Evolutionary conservation across 2,888 invertebrate species (phyloP), one percentile per base, ranked within the genome.

Genomic region (Heliconius charithonia): DNA sequence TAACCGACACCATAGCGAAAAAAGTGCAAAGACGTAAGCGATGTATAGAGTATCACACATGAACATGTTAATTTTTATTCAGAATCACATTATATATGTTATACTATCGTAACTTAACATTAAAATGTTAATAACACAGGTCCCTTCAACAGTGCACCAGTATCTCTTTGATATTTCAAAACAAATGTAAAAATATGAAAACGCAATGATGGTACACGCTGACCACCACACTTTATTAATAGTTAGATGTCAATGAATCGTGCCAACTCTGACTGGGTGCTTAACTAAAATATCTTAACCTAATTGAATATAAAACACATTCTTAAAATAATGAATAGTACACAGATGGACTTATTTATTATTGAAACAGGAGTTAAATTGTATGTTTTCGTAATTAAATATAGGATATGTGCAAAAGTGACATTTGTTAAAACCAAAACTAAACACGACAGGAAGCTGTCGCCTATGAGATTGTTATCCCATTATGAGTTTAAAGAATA

Each of bases 251-350:
- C 91, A 90, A 90, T 89, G 90, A 84, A 86, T 89, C 90, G 92
- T 92, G 93, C 93, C 93, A 92, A 91, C 88, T 88, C 86, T 86
- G 85, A 85, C 81, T 84, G 83, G 86, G 67, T 78, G 80, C 77
- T 88, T 89, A 90, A 90, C 90, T 83, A 85, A 87, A 89, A 88
- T 88, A 89, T 88, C 86, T 84, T 90, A 89, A 89, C 90, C 89
- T 85, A 84, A 77, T 77, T 79, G 76, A 72, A 79, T 69, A 9
- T 78, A 75, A 51, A 75, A 51, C 62, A 51, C 41, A 76, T 74
- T 76, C 76, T 77, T n/a, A 80, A 16, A 56, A 45, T 59, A 56
- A 67, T 69, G 4, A 22, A 27, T 51, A 66, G 37, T 59, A 78
- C 37, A 67, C 37, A 63, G 27, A 65, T 63, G 16, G 7, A 63